Base-by-base conservation (phyloP, 2,113 vertebrate species). In the Chascanopsetta lugubris region DNA sequence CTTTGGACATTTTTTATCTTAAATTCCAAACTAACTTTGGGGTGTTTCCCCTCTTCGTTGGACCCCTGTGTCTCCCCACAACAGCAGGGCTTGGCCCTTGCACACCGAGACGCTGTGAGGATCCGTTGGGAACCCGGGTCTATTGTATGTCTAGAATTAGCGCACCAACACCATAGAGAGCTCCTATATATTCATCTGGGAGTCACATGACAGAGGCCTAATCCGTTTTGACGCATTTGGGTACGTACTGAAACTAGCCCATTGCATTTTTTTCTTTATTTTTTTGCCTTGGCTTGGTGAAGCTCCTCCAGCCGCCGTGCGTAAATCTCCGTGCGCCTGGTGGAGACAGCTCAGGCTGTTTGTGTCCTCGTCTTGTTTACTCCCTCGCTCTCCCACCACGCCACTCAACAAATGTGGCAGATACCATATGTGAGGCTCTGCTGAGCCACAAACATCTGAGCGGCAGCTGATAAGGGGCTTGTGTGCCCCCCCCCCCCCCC, bases 381-480 rank as follows among this genome's bases (percentile, higher is more conserved):
- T 55, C 10, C 20, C 4, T n/a, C 12, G 1, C 29, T 61, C 54
- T 58, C 58, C 47, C 60, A 30, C 1, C 53, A 30, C 79, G 62
- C 43, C 15, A 43, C 70, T 64, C 69, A 24, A 71, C 86, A 80
- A 79, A 79, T 80, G 85, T 80, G 63, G 61, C 76, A 70, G 57
- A 74, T 60, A 74, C 24, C 79, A 80, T 73, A 89, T 32, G 80
- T 74, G 59, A 42, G 46, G 50, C 69, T 74, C 64, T 54, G 54
- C 56, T 43, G 71, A 40, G 51, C 49, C 59, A 70, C 61, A 77
- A 56, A 55, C 75, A 69, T 59, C 46, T 58, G 69, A 72, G 63
- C 79, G 70, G 84, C 85, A 90, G 81, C 86, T 90, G 89, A 90
- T 56, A 46, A 54, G 40, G n/a, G n/a, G 21, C 56, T 58, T 40